These are phyloP conservation scores for Trissolcus brochymenae DNA, from an alignment of 2,888 invertebrate species.

Conservation along the genomic window DNA sequence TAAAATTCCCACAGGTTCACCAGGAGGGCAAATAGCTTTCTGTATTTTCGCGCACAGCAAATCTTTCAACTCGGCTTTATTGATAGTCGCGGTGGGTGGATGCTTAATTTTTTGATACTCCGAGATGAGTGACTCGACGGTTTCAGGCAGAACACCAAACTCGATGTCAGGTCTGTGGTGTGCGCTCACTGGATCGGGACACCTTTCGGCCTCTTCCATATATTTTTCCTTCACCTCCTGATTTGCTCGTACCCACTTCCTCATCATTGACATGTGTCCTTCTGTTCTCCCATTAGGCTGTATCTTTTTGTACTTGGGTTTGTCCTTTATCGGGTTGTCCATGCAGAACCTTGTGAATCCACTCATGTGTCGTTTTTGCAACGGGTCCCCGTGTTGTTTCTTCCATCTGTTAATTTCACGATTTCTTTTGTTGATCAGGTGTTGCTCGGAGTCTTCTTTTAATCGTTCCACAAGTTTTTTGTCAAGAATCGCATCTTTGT, in stretches of 20 bases:
- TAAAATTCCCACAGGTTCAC: slow-evolving; percentile 96
- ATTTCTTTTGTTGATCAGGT: slow-evolving; percentile 78
- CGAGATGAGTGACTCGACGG: slow-evolving; percentile 83
- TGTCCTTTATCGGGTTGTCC: slow-evolving; percentile 67
- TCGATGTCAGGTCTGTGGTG: slow-evolving; percentile 84
- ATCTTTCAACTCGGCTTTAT: slow-evolving; percentile 79
- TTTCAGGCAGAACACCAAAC: slow-evolving; percentile 91
- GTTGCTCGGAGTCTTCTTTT: slow-evolving; percentile 78
- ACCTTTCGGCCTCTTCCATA: slow-evolving; percentile 76
- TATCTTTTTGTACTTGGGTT: slow-evolving; percentile 63
- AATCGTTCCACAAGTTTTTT: slow-evolving; percentile 79
- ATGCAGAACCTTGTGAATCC: slow-evolving; percentile 81
- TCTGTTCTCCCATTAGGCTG: slow-evolving; percentile 80
- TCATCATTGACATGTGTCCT: slow-evolving; percentile 80
- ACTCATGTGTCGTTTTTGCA: slow-evolving; percentile 77
- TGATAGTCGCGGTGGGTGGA: slow-evolving; percentile 38
- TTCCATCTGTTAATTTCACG: slow-evolving; percentile 82
- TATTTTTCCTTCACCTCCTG: slow-evolving; percentile 80
- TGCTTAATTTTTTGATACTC: slow-evolving; percentile 78
- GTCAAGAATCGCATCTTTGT: slow-evolving; percentile 82
- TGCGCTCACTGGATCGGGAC: slow-evolving; percentile 87
- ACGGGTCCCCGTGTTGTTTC: slow-evolving; percentile 78
- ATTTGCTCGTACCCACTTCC: slow-evolving; percentile 82
- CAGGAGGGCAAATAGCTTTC: slow-evolving; percentile 88
- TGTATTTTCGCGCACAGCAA: slow-evolving; percentile 87